A percentile compares a stretch with the other conserved stretches of the same genome.
phyloP scores from a whole-genome alignment of 2,888 invertebrate genomes.

The Epirrita christyi region DNA sequence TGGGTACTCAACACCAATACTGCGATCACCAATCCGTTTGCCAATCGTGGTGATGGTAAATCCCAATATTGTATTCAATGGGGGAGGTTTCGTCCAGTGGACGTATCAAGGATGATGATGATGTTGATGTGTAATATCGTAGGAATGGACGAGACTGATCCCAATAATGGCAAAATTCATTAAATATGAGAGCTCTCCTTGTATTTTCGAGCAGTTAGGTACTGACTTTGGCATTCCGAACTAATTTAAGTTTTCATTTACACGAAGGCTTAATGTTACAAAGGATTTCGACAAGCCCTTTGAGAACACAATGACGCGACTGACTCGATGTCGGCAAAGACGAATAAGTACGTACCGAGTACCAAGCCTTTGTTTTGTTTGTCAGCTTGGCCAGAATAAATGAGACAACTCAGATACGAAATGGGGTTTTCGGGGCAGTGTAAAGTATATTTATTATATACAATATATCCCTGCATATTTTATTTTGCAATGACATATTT shows the following conservation, averaged over 20 bases:
- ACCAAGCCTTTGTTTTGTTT: slow-evolving; percentile 54
- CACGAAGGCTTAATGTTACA: slow-evolving; percentile 61
- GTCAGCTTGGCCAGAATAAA: slow-evolving; percentile 52
- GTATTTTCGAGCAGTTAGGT: slow-evolving; percentile 25
- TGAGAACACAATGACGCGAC: slow-evolving; percentile 52
- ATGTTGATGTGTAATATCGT: too few relatives aligned
- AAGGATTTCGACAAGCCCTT: slow-evolving; percentile 64
- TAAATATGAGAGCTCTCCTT: slow-evolving; percentile 1
- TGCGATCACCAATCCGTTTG: too few relatives aligned
- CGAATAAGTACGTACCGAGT: slow-evolving; percentile 52
- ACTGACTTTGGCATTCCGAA: slow-evolving; percentile 47
- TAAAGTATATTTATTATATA: slow-evolving; percentile 25
- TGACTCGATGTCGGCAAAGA: slow-evolving; percentile 53
- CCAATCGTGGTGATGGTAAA: too few relatives aligned
- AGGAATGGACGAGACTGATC: slow-evolving; percentile 1
- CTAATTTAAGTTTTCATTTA: slow-evolving; percentile 73
- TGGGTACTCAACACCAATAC: too few relatives aligned
- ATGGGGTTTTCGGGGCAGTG: slow-evolving; percentile 39
- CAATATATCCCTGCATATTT: slow-evolving; percentile 19
- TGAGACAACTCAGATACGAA: slow-evolving; percentile 46
- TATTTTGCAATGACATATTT: slow-evolving; percentile 11
- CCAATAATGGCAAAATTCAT: slow-evolving; percentile 13
- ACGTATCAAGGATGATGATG: too few relatives aligned
- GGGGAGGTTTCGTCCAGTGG: too few relatives aligned
- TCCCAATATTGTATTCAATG: too few relatives aligned